Conservation (phyloP, 2,797 vertebrate species). For the Cephalopachus bancanus region DNA sequence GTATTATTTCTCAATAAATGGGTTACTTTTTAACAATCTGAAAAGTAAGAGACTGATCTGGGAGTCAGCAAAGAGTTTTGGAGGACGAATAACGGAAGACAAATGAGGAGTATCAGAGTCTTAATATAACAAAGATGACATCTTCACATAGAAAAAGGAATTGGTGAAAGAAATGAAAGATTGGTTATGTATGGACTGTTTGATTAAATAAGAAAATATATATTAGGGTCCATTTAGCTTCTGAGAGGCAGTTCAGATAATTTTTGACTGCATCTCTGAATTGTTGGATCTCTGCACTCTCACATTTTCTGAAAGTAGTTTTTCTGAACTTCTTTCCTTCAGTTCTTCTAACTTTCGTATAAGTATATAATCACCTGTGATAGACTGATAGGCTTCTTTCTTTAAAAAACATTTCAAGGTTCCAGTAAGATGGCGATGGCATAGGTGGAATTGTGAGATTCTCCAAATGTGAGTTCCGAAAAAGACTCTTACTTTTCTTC, state of each 20-base stretch:
- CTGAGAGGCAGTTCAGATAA: not conserved
- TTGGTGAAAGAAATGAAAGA: not conserved
- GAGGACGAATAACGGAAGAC: not conserved
- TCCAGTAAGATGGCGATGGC: too few relatives aligned
- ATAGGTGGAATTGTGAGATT: too few relatives aligned
- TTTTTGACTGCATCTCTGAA: not conserved
- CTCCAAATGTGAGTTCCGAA: too few relatives aligned
- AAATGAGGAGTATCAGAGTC: fast-evolving
- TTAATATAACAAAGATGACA: not conserved
- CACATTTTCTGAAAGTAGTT: not conserved
- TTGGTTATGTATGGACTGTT: not conserved
- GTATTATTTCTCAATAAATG: too few relatives aligned
- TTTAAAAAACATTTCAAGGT: not conserved
- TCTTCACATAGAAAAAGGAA: not conserved
- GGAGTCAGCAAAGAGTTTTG: not conserved
- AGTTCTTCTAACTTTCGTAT: not conserved
- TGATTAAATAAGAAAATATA: not conserved
- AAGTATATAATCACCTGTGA: not conserved
- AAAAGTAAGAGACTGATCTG: not conserved
- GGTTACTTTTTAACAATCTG: too few relatives aligned
- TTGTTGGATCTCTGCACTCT: not conserved
- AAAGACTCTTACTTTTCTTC: too few relatives aligned
- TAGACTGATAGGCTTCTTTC: not conserved
- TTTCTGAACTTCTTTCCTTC: not conserved
- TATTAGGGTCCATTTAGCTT: not conserved